phyloP scores from a whole-genome alignment of 2,888 invertebrate genomes.

The Keiferia lycopersicella region DNA sequence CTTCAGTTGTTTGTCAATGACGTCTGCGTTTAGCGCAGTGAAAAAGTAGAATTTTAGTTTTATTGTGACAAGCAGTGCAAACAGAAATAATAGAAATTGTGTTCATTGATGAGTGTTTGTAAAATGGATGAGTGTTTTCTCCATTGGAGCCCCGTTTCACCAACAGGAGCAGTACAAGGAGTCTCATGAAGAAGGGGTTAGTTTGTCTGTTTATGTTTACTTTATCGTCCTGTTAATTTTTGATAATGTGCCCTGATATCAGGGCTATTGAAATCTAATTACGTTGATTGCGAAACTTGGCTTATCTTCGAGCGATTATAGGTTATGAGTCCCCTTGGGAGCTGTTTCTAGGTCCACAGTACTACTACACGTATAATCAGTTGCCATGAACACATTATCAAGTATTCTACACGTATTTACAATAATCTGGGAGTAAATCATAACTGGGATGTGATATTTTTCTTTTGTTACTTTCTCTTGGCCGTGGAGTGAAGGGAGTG shows the following conservation, averaged over 20 bases:
- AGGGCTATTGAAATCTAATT: slow-evolving; percentile 49
- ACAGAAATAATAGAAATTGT: slow-evolving; percentile 71
- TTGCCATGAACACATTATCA: slow-evolving; percentile 20
- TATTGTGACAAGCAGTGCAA: slow-evolving; percentile 79
- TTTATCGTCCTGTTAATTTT: slow-evolving; percentile 42
- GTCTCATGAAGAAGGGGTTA: slow-evolving; percentile 82
- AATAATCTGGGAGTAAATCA: slow-evolving; percentile 54
- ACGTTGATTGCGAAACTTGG: slow-evolving; percentile 45
- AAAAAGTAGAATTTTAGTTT: slow-evolving; percentile 79
- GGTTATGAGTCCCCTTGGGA: slow-evolving; percentile 58
- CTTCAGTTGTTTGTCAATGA: slow-evolving; percentile 81
- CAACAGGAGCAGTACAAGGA: slow-evolving; percentile 74
- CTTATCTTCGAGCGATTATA: slow-evolving; percentile 45
- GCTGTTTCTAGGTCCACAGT: slow-evolving; percentile 55
- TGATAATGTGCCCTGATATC: slow-evolving; percentile 43
- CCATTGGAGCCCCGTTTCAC: slow-evolving; percentile 69
- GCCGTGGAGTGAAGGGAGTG: slow-evolving; percentile 75
- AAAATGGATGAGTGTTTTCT: slow-evolving; percentile 78
- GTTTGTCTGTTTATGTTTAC: slow-evolving; percentile 77
- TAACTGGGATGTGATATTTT: slow-evolving; percentile 71
- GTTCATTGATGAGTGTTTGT: slow-evolving; percentile 71
- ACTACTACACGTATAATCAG: slow-evolving; percentile 35
- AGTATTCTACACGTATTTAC: slow-evolving; percentile 36
- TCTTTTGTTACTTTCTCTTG: slow-evolving; percentile 81
- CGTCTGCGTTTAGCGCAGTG: slow-evolving; percentile 81